Evolutionary conservation across 2,888 invertebrate genomes (phyloP), one percentile per base, ranked within the genome.

Genomic region (Polyommatus icarus): DNA sequence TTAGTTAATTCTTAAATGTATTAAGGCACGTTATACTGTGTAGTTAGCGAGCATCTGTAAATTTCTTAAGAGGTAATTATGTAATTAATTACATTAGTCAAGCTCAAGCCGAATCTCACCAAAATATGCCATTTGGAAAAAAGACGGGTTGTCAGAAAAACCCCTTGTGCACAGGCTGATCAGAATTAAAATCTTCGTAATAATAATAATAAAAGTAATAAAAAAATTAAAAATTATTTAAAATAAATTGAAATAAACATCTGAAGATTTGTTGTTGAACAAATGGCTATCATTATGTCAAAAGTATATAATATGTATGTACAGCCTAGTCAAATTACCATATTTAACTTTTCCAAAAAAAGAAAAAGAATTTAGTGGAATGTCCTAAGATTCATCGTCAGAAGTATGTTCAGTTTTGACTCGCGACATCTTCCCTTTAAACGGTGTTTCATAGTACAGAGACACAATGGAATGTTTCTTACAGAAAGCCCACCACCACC

Each of bases 401-500:
- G 85, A 83, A 50, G 82, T 84, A 24, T 84, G 82, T 78, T 89
- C 87, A 29, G 84, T 80, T 78, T 88, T 88, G 3, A 87, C 82
- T 82, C 87, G 89, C 5, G 84, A 57, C 67, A 78, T 84, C 77
- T 85, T 87, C 12, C 79, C 78, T 79, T 87, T 89, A 54, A 78
- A 79, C 0, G 84, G 77, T 0, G 85, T 86, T 78, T 91, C 89
- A 59, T 89, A 91, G 81, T 88, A 89, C 1, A 91, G 78, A 0
- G 96, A 96, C 1, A 96, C 96, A 80, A 97, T 96, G 78, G 96
- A 96, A 90, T 97, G 96, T 85, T 97, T 97, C 89, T 97, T 97
- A 90, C 97, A 97, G 84, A 97, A 97, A 0, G 97, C 97, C 97
- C 97, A 97, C 97, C 97, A 97, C 97, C 97, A 97, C 18, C 96